Conservation (phyloP, 2,888 invertebrate species). For the Troides aeacus region DNA sequence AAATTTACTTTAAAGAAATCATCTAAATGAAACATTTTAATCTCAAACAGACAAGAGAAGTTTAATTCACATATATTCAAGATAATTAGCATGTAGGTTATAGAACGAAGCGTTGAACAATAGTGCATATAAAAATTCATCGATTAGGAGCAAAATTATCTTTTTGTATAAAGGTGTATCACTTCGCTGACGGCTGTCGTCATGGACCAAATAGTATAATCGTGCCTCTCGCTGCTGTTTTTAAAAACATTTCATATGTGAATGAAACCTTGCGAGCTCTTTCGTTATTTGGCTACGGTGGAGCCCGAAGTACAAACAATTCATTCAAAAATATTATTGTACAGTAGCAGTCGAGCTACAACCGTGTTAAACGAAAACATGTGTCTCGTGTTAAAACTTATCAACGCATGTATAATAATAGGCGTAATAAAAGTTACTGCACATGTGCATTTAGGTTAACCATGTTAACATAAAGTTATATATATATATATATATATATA, state of each 20-base stretch:
- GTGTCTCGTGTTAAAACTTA: constrained; percentile 8
- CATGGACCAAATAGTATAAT: constrained; percentile 26
- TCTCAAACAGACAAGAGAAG: no score
- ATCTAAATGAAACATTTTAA: no score
- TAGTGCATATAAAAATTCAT: neutral
- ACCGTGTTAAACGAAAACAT: neutral
- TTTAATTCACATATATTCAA: no score
- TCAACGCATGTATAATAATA: neutral
- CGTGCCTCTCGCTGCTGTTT: constrained; percentile 12
- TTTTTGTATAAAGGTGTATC: neutral
- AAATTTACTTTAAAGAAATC: no score
- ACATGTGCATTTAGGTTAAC: neutral
- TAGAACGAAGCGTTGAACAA: neutral
- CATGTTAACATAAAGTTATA: no score
- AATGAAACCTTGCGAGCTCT: constrained; percentile 27
- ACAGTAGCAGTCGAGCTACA: neutral
- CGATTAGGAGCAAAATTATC: neutral
- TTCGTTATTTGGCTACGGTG: constrained; percentile 11
- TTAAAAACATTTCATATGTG: constrained; percentile 25
- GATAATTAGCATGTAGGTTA: neutral
- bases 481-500: no score
- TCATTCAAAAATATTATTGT: constrained; percentile 18
- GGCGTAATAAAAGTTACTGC: neutral
- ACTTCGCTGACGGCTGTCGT: constrained; percentile 7
- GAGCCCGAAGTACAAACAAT: constrained; percentile 16